Evolutionary conservation across 1,140 invertebrate species (phyloP), one percentile per base, ranked within the genome.

Genomic region (Melipona quadrifasciata): DNA sequence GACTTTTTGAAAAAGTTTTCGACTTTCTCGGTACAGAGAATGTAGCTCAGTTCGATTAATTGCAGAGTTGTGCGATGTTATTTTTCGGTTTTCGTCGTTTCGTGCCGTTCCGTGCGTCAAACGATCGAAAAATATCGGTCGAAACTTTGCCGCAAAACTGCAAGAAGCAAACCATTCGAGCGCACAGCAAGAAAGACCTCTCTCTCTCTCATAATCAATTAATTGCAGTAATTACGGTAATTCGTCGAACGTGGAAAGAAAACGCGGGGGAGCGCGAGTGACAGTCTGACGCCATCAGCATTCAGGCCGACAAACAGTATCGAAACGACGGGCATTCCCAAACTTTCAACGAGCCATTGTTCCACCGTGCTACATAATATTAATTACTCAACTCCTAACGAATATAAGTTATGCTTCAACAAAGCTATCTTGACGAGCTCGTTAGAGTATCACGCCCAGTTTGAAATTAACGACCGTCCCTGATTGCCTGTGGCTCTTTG

Each of bases 361-460:
- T 77, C 53, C 17, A 47, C 31, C 31, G 11, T 58, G 14, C 51
- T 68, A 47, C 58, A 82, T 68, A 64, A 82, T 77, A 82, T 64
- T 82, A 82, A 82, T 82, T 82, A 82, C 64, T 58, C 31, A 82
- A 77, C 73, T 67, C 19, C 64, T 77, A 77, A 82, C 81, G 81
- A 82, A 82, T 82, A 67, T 82, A 82, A 82, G 81, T 82, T 77
- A 82, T 64, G n/a, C 53, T 76, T 67, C 27, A 39, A 77, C 74
- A 77, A 77, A 77, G 73, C 53, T 74, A 77, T 77, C 81, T 82
- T 82, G 74, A 82, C 53, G 74, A 68, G 81, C 81, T 82, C 81
- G 74, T 82, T 82, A 77, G 64, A 77, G 74, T 27, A 31, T 77
- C 81, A 64, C 80, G n/a, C 19, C 24, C 73, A 55, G 51, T 82